Evolutionary conservation across 2,113 vertebrate species (phyloP).

Genomic region (Spheniscus mendiculus): DNA sequence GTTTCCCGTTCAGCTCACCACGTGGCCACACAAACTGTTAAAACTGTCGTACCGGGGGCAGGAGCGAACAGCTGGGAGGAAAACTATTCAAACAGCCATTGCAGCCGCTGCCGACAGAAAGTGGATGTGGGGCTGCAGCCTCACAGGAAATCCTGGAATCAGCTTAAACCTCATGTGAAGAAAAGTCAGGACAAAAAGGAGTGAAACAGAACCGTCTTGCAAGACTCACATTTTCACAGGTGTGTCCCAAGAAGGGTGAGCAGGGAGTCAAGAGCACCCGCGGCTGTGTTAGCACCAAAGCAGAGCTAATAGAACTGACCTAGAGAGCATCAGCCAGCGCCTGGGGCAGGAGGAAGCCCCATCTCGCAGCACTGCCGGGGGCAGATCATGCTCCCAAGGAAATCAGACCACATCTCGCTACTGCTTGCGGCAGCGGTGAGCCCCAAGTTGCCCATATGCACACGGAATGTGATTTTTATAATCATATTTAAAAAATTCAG

Average conservation of each 20-base stretch:
- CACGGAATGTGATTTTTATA: conserved; percentile 7
- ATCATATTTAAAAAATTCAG: conserved; percentile 22
- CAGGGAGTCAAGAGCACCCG: rapidly evolving
- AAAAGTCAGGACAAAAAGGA: neutral
- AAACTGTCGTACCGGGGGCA: neutral
- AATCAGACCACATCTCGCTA: neutral
- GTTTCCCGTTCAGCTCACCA: neutral
- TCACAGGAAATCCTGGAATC: neutral
- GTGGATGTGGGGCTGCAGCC: neutral
- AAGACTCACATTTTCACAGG: neutral
- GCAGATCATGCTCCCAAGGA: neutral
- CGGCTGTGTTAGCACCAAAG: rapidly evolving
- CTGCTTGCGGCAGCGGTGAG: neutral
- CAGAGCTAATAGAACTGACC: neutral
- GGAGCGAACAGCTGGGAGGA: neutral
- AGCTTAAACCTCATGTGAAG: neutral
- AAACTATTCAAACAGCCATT: neutral
- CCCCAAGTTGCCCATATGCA: neutral
- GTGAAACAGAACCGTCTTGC: neutral
- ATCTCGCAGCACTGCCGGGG: rapidly evolving
- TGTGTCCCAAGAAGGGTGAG: rapidly evolving
- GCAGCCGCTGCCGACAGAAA: neutral
- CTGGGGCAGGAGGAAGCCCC: neutral
- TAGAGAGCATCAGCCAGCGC: neutral
- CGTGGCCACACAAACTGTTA: neutral